A percentile compares a stretch with the other conserved stretches of the same genome.
These are phyloP conservation scores for Heterohyrax brucei DNA, from an alignment of 2,797 vertebrate genomes.

Conservation along the genomic window DNA sequence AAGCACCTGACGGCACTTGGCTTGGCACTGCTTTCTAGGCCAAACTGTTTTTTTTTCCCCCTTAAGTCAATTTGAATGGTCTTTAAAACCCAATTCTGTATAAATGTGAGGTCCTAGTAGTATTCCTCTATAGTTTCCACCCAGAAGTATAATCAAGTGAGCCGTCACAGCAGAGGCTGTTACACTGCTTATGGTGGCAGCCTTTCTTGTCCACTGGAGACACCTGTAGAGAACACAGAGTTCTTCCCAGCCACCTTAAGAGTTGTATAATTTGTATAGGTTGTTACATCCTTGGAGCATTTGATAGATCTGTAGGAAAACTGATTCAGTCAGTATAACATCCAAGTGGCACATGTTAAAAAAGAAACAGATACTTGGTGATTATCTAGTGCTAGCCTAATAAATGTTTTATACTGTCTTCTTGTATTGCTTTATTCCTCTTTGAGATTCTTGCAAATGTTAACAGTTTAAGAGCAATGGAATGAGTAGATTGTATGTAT, in stretches of 20 bases:
- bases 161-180: not conserved
- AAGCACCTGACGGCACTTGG: too few relatives aligned
- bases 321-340: constrained; percentile 39
- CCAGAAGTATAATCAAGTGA: not conserved
- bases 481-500: not conserved
- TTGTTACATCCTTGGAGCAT: not conserved
- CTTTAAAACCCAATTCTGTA: constrained; percentile 13
- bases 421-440: constrained; percentile 20
- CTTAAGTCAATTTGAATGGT: constrained; percentile 13
- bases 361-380: not conserved
- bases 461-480: not conserved
- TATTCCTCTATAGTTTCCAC: not conserved
- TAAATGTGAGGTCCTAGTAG: constrained; percentile 2
- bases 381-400: not conserved
- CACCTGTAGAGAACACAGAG: not conserved
- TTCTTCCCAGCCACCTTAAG: not conserved
- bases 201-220: not conserved
- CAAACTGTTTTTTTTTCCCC: not conserved
- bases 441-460: constrained; percentile 45
- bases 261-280: not conserved
- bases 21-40: constrained; percentile 5
- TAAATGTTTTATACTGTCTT: constrained; percentile 3
- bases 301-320: constrained; percentile 37
- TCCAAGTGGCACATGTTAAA: constrained; percentile 2
- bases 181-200: not conserved